Conservation (phyloP, 2,888 invertebrate species). For the Cerceris rybyensis region DNA sequence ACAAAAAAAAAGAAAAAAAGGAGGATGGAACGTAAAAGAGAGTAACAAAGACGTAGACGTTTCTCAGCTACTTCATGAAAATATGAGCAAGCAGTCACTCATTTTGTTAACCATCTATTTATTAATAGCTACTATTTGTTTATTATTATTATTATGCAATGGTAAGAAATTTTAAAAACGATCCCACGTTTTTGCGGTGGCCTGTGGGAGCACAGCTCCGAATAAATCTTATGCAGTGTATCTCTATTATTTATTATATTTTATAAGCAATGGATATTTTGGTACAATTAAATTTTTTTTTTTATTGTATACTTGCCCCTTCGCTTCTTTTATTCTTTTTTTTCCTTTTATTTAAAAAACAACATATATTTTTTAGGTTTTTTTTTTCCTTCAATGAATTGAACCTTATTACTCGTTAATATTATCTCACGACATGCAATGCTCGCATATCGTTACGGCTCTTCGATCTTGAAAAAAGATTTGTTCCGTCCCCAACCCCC, state of each 20-base stretch:
- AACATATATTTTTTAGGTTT: constrained; percentile 71
- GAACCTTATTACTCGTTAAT: constrained; percentile 70
- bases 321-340: constrained; percentile 66
- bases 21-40: constrained; percentile 45
- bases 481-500: constrained; percentile 54
- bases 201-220: constrained; percentile 81
- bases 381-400: constrained; percentile 65
- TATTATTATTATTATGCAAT: constrained; percentile 77
- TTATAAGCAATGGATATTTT: constrained; percentile 81
- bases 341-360: constrained; percentile 72
- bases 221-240: constrained; percentile 81
- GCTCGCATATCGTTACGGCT: constrained; percentile 36
- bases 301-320: constrained; percentile 75
- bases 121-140: constrained; percentile 62
- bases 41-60: constrained; percentile 46
- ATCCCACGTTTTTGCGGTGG: constrained; percentile 78
- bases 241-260: constrained; percentile 80
- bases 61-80: constrained; percentile 68
- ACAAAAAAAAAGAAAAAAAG: constrained; percentile 7
- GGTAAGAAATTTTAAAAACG: constrained; percentile 81
- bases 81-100: constrained; percentile 73
- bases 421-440: constrained; percentile 56
- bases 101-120: constrained; percentile 64
- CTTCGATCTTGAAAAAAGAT: constrained; percentile 71
- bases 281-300: constrained; percentile 79